A percentile compares a stretch with the other conserved stretches of the same genome.
Evolutionary conservation across 2,888 invertebrate genomes (phyloP).

Genomic region (Flabesymbios commensalis): DNA sequence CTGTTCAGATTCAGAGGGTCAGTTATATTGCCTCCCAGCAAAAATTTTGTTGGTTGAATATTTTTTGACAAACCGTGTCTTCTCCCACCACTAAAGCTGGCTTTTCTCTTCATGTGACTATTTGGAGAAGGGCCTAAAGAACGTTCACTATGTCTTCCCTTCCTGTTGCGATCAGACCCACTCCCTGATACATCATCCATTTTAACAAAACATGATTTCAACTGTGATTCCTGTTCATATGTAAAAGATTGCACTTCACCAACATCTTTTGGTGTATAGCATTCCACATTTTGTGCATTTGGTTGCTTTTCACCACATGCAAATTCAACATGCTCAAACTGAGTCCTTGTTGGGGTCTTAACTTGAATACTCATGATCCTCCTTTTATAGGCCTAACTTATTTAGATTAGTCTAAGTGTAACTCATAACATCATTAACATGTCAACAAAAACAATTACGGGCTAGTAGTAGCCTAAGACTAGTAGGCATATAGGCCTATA

Average conservation of each 20-base stretch:
- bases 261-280: too few relatives aligned
- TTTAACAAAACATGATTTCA: neutral
- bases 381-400: too few relatives aligned
- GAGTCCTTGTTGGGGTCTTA: constrained; percentile 48
- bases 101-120: neutral
- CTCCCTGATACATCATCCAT: neutral
- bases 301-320: constrained; percentile 63
- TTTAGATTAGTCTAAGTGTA: too few relatives aligned
- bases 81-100: constrained; percentile 7
- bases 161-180: neutral
- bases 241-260: too few relatives aligned
- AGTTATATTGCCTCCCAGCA: constrained; percentile 91
- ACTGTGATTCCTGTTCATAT: neutral
- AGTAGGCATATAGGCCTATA: too few relatives aligned
- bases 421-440: too few relatives aligned
- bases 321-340: constrained; percentile 44
- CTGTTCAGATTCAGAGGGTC: constrained; percentile 94
- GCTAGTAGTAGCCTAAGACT: too few relatives aligned
- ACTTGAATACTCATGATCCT: constrained; percentile 56
- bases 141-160: neutral
- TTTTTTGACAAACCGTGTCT: constrained; percentile 47
- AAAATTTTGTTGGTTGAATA: constrained; percentile 89
- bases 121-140: neutral
- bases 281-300: too few relatives aligned
- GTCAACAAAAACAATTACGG: too few relatives aligned